Evolutionary conservation across 2,888 invertebrate species (phyloP).

Genomic region (Alcis repandata): DNA sequence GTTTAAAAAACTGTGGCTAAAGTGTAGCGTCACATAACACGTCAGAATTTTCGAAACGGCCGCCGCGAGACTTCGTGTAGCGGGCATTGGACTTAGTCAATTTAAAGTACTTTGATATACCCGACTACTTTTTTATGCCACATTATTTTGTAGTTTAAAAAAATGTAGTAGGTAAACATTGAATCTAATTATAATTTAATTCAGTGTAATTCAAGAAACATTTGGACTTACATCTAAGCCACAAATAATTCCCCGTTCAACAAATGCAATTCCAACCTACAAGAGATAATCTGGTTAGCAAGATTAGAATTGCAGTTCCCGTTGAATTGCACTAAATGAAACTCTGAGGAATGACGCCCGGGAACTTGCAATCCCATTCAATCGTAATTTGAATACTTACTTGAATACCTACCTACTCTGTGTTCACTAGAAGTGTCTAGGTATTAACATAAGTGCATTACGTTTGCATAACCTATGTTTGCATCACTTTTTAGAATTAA

Average conservation of each 20-base stretch:
- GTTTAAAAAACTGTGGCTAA: too few species aligned
- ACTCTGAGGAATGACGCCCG: slow-evolving; percentile 20
- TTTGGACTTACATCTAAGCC: background rate
- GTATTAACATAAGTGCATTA: slow-evolving; percentile 7
- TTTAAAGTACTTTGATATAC: too few species aligned
- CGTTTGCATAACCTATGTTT: background rate
- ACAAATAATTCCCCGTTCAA: slow-evolving; percentile 1
- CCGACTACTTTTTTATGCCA: too few species aligned
- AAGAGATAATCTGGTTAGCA: slow-evolving; percentile 24
- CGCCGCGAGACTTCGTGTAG: too few species aligned
- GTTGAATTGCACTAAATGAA: slow-evolving; percentile 32
- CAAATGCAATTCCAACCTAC: slow-evolving; percentile 15
- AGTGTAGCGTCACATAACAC: too few species aligned
- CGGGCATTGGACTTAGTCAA: too few species aligned
- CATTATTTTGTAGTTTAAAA: too few species aligned
- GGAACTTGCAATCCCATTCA: slow-evolving; percentile 18
- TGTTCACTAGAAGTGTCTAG: background rate
- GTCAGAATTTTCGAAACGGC: too few species aligned
- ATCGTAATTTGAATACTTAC: slow-evolving; percentile 3
- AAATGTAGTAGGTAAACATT: too few species aligned
- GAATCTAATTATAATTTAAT: too few species aligned
- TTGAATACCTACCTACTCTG: background rate
- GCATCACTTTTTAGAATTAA: too few species aligned
- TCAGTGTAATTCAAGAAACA: background rate
- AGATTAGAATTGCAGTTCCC: slow-evolving; percentile 27